Percentiles rank a stretch among this genome's conserved stretches.
These are phyloP conservation scores for Bufotes viridis DNA, from an alignment of 2,797 vertebrate genomes.

Conservation along the genomic window DNA sequence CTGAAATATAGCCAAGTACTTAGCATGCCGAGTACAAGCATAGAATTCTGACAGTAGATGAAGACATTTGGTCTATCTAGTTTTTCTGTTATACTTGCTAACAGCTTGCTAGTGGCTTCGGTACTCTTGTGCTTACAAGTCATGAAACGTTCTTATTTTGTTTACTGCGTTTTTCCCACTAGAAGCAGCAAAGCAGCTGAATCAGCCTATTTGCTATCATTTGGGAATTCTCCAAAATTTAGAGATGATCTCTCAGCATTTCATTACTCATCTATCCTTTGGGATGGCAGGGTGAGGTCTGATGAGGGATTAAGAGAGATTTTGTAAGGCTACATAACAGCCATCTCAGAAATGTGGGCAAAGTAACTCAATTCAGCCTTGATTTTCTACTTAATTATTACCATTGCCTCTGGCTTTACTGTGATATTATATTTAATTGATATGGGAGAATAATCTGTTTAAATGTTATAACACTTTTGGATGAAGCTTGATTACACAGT, in stretches of 20 bases:
- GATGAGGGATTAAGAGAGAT: conserved; percentile 28
- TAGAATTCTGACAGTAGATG: background rate
- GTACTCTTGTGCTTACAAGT: background rate
- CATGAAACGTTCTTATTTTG: background rate
- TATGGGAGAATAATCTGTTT: background rate
- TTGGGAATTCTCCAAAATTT: conserved; percentile 26
- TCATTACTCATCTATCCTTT: conserved; percentile 36
- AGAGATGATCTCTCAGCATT: conserved; percentile 4
- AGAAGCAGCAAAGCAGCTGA: conserved; percentile 24
- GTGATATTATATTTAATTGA: background rate
- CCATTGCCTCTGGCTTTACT: background rate
- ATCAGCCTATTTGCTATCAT: conserved; percentile 37
- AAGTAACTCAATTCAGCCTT: background rate
- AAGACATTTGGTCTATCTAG: background rate
- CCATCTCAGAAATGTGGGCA: background rate
- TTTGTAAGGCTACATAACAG: background rate
- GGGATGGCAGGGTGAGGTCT: conserved; percentile 50
- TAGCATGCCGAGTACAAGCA: background rate
- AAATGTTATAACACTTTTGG: background rate
- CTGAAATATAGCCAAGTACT: background rate
- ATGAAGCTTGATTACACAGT: background rate
- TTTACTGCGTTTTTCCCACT: conserved; percentile 16
- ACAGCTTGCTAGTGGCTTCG: background rate
- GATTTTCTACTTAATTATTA: background rate
- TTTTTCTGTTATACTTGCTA: background rate